These are phyloP conservation scores for Tachystola acroxantha DNA, from an alignment of 2,888 invertebrate genomes.

Conservation along the genomic window DNA sequence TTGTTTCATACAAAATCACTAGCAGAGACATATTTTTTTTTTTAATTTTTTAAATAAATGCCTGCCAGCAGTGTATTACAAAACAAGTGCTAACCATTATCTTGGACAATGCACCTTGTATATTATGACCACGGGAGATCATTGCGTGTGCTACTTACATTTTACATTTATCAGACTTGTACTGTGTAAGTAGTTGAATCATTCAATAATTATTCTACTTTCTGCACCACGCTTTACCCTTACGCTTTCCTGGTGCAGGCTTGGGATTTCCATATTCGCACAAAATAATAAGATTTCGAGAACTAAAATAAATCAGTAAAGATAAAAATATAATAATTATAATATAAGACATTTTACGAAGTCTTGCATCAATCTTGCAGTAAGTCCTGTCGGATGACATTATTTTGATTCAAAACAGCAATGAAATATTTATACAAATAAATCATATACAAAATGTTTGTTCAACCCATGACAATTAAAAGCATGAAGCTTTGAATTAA, in stretches of 20 bases:
- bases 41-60: too few species aligned
- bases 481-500: too few species aligned
- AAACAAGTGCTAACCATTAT: neutral
- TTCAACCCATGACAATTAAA: too few species aligned
- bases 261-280: slow-evolving; percentile 39
- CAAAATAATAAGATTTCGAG: neutral
- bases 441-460: too few species aligned
- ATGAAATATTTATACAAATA: too few species aligned
- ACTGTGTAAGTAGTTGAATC: slow-evolving; percentile 67
- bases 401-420: too few species aligned
- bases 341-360: too few species aligned
- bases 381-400: too few species aligned
- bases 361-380: too few species aligned
- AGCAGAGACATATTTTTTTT: too few species aligned
- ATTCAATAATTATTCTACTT: slow-evolving; percentile 64
- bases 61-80: neutral
- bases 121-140: neutral
- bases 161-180: neutral
- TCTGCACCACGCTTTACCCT: slow-evolving; percentile 60
- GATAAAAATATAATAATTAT: too few species aligned
- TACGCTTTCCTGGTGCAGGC: slow-evolving; percentile 61
- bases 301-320: too few species aligned
- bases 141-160: slow-evolving; percentile 2
- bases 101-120: neutral
- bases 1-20: neutral